These are phyloP conservation scores for Sarcophaga caerulescens DNA, from an alignment of 2,888 invertebrate genomes.

Conservation along the genomic window DNA sequence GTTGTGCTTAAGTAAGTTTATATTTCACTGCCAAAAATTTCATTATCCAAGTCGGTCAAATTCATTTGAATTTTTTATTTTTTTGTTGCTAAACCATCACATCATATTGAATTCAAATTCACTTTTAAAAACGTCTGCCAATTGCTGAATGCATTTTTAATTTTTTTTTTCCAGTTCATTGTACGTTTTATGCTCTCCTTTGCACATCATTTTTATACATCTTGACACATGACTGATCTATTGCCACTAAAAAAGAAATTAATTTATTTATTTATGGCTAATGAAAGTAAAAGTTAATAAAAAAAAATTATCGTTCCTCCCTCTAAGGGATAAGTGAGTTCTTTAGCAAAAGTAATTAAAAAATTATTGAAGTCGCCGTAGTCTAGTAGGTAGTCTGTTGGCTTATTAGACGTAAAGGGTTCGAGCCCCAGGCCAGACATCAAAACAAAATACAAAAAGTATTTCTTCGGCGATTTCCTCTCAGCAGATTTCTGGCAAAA, in stretches of 20 bases:
- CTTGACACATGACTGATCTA: slow-evolving; percentile 12
- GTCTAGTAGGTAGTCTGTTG: no score
- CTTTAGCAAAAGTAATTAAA: no score
- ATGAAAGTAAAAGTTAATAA: slow-evolving; percentile 27
- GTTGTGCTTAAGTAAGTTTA: slow-evolving; percentile 16
- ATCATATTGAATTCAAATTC: neutral
- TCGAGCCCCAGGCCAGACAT: no score
- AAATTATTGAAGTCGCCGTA: no score
- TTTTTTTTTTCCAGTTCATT: slow-evolving; percentile 34
- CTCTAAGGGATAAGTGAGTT: no score
- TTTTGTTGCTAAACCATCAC: neutral
- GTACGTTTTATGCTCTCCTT: slow-evolving; percentile 31
- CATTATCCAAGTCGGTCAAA: slow-evolving; percentile 53
- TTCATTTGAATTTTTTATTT: slow-evolving; percentile 27
- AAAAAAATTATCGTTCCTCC: neutral
- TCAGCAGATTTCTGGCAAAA: no score
- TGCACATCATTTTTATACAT: neutral
- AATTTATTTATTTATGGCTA: slow-evolving; percentile 23
- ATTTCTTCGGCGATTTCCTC: no score
- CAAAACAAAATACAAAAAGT: no score
- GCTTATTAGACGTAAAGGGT: no score
- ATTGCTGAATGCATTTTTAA: slow-evolving; percentile 4
- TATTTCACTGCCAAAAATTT: slow-evolving; percentile 42
- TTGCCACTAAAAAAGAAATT: slow-evolving; percentile 1
- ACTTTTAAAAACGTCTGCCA: slow-evolving; percentile 32